A percentile compares a stretch with the other conserved stretches of the same genome.
These are phyloP conservation scores for Selenia dentaria DNA, from an alignment of 2,888 invertebrate genomes.

Conservation along the genomic window DNA sequence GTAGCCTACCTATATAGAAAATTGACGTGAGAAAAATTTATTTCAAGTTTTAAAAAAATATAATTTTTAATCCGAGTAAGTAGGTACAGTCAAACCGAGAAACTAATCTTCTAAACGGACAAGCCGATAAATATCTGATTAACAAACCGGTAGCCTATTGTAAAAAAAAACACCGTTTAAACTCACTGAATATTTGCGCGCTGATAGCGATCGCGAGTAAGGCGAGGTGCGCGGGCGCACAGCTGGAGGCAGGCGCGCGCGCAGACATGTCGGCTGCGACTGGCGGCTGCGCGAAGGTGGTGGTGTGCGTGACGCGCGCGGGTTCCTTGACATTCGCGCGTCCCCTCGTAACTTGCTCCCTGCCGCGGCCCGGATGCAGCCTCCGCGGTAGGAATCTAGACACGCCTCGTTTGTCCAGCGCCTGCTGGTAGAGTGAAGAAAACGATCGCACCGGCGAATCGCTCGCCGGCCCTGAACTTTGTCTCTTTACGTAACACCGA, in stretches of 20 bases:
- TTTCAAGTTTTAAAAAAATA: too few species aligned
- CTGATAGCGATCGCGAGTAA: constrained; percentile 27
- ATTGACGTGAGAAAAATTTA: too few species aligned
- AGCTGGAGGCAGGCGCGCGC: constrained; percentile 57
- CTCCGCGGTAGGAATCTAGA: constrained; percentile 74
- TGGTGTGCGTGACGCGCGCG: constrained; percentile 38
- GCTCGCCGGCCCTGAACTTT: constrained; percentile 72
- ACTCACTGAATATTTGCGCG: constrained; percentile 60
- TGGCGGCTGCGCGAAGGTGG: constrained; percentile 38
- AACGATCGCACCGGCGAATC: constrained; percentile 50
- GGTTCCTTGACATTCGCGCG: constrained; percentile 83
- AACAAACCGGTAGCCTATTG: constrained; percentile 12
- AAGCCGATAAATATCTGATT: constrained; percentile 2
- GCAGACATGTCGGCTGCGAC: constrained; percentile 76
- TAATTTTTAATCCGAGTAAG: too few species aligned
- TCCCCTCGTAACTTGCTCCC: constrained; percentile 68
- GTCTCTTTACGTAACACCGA: constrained; percentile 61
- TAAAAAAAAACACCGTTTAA: constrained; percentile 10
- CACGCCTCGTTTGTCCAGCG: constrained; percentile 66
- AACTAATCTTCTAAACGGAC: not conserved
- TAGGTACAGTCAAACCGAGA: too few species aligned
- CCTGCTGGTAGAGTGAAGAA: constrained; percentile 60
- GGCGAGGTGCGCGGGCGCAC: constrained; percentile 34
- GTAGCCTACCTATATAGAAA: too few species aligned
- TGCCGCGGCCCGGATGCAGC: constrained; percentile 80